phyloP scores from a whole-genome alignment of 2,797 vertebrate genomes.

The Lagorchestes hirsutus region DNA sequence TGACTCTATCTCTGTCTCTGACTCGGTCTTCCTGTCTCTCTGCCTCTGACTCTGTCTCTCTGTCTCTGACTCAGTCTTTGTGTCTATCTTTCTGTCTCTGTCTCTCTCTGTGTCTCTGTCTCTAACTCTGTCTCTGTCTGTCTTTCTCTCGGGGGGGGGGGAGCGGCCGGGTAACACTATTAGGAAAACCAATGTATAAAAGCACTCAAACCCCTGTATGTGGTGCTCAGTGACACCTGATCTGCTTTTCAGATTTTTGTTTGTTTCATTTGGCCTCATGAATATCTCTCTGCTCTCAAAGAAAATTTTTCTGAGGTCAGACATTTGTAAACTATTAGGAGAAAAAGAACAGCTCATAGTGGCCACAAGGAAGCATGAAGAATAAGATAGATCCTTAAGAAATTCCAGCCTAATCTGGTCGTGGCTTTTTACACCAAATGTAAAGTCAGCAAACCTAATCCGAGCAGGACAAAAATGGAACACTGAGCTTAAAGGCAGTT shows the following conservation, averaged over 20 bases:
- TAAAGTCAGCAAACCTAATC: neutral
- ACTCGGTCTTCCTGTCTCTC: too few relatives aligned
- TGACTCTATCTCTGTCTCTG: too few relatives aligned
- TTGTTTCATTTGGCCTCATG: neutral
- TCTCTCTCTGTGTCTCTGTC: too few relatives aligned
- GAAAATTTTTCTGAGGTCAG: neutral
- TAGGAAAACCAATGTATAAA: neutral
- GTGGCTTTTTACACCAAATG: neutral
- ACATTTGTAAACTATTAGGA: too few relatives aligned
- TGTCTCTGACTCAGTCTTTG: too few relatives aligned
- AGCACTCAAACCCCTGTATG: neutral
- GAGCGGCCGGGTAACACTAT: neutral
- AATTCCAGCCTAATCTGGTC: neutral
- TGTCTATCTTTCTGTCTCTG: too few relatives aligned
- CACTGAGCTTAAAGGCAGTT: neutral
- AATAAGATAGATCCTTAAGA: slow-evolving; percentile 2
- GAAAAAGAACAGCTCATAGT: neutral
- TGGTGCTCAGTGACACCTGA: too few relatives aligned
- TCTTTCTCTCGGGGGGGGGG: too few relatives aligned
- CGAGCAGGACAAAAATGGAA: neutral
- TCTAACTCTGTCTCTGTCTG: too few relatives aligned
- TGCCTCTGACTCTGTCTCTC: too few relatives aligned
- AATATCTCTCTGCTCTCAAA: neutral
- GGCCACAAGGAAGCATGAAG: neutral
- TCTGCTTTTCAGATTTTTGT: too few relatives aligned